phyloP scores from a whole-genome alignment of 2,888 invertebrate genomes.

The Lucinisca nassula region DNA sequence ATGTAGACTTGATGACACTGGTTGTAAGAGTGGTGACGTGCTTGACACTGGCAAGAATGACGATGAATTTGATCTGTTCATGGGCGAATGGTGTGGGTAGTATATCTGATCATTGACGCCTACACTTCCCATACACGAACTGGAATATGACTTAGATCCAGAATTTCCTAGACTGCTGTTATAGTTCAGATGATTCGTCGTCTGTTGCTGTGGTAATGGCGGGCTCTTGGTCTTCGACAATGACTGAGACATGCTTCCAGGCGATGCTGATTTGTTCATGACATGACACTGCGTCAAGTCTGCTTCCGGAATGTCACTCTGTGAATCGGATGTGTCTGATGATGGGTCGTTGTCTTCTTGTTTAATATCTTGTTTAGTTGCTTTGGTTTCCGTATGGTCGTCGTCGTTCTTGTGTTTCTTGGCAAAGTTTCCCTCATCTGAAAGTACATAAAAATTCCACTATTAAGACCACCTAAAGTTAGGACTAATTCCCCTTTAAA shows the following conservation, averaged over 20 bases:
- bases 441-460: neutral
- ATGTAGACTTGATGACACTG: constrained; percentile 75
- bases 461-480: too few relatives aligned
- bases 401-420: constrained; percentile 77
- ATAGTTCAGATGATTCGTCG: constrained; percentile 71
- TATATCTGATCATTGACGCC: constrained; percentile 77
- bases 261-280: constrained; percentile 69
- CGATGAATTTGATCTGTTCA: constrained; percentile 72
- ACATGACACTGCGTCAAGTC: constrained; percentile 73
- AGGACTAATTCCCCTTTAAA: too few relatives aligned
- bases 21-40: constrained; percentile 76
- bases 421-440: constrained; percentile 56
- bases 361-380: constrained; percentile 61
- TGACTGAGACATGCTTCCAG: constrained; percentile 65
- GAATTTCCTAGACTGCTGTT: constrained; percentile 57
- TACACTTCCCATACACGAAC: constrained; percentile 74
- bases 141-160: constrained; percentile 69
- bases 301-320: constrained; percentile 69
- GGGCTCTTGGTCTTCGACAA: constrained; percentile 71
- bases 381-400: constrained; percentile 50
- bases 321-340: constrained; percentile 69
- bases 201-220: constrained; percentile 65
- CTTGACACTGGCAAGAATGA: constrained; percentile 80
- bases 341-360: constrained; percentile 72
- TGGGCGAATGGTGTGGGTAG: constrained; percentile 83